These are phyloP conservation scores for Semnornis frantzii DNA, from an alignment of 2,113 vertebrate species.

Conservation along the genomic window DNA sequence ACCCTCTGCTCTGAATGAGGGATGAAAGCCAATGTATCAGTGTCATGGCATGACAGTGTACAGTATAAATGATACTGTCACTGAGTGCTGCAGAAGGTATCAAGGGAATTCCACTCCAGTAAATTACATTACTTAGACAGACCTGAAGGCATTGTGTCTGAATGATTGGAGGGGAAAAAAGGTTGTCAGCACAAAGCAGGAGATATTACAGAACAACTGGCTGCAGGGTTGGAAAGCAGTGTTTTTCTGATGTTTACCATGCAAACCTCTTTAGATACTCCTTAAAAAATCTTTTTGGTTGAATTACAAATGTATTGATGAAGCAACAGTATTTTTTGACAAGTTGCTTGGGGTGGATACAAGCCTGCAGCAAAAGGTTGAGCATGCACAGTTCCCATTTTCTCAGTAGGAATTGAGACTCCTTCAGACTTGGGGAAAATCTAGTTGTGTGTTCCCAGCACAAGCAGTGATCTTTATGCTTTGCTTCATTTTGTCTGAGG, in stretches of 20 bases:
- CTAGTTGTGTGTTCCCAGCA: background rate
- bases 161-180: slow-evolving; percentile 72
- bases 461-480: background rate
- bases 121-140: slow-evolving; percentile 85
- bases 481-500: background rate
- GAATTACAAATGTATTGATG: slow-evolving; percentile 34
- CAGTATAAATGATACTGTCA: slow-evolving; percentile 84
- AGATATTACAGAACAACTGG: slow-evolving; percentile 67
- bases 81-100: slow-evolving; percentile 77
- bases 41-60: slow-evolving; percentile 76
- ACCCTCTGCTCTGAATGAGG: slow-evolving; percentile 65
- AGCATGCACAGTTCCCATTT: background rate
- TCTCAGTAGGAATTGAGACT: background rate
- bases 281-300: background rate
- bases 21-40: slow-evolving; percentile 78
- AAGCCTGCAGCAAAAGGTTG: background rate
- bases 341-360: background rate
- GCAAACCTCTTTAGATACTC: slow-evolving; percentile 21
- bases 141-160: slow-evolving; percentile 81
- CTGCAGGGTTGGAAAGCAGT: slow-evolving; percentile 58
- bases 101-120: slow-evolving; percentile 82
- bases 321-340: background rate
- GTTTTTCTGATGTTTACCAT: slow-evolving; percentile 63
- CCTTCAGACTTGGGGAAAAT: background rate
- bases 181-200: slow-evolving; percentile 74